These are phyloP conservation scores for Horisme vitalbata DNA, from an alignment of 2,888 invertebrate genomes.

Conservation along the genomic window DNA sequence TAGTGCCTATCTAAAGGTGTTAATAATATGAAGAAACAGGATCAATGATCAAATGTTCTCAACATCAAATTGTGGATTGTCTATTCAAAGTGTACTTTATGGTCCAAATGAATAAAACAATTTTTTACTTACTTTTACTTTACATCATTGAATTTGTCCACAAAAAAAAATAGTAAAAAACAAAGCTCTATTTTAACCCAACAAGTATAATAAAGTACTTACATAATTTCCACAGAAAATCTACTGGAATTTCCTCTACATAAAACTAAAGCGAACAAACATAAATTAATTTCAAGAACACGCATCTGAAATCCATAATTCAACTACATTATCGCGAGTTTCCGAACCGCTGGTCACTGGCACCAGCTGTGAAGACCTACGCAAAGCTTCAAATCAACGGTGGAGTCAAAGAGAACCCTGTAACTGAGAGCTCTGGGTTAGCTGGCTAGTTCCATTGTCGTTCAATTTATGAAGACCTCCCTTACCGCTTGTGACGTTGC, in stretches of 20 bases:
- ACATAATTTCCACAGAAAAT: conserved; percentile 5
- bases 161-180: no score
- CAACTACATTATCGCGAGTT: conserved; percentile 67
- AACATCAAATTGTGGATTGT: no score
- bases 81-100: no score
- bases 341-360: conserved; percentile 60
- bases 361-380: conserved; percentile 48
- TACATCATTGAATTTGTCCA: no score
- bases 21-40: no score
- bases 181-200: no score
- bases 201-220: background rate
- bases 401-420: conserved; percentile 26
- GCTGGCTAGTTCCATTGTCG: conserved; percentile 37
- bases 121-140: no score
- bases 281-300: conserved; percentile 46
- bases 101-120: no score
- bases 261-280: conserved; percentile 30
- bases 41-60: no score
- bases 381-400: conserved; percentile 26
- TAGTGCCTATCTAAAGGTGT: no score
- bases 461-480: conserved; percentile 47
- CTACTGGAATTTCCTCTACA: conserved; percentile 16
- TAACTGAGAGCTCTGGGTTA: conserved; percentile 36
- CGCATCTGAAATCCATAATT: conserved; percentile 58
- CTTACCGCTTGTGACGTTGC: conserved; percentile 31